These are phyloP conservation scores for Tipula lateralis DNA, from an alignment of 2,888 invertebrate species.

Conservation along the genomic window DNA sequence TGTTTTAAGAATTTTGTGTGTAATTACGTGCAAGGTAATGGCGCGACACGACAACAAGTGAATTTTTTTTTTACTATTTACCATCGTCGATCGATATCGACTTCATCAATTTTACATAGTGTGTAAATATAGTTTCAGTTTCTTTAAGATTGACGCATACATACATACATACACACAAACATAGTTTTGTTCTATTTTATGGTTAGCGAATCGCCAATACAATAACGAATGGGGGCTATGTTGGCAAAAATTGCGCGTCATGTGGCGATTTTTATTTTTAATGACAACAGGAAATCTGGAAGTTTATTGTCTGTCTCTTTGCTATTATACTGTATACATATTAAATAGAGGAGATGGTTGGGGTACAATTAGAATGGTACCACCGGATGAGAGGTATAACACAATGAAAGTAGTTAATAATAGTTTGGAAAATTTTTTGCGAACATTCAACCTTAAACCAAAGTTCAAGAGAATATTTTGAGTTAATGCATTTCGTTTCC, in stretches of 20 bases:
- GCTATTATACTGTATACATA: neutral
- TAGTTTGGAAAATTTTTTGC: too few relatives aligned
- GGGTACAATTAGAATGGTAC: slow-evolving; percentile 5
- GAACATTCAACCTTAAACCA: too few relatives aligned
- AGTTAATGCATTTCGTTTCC: too few relatives aligned
- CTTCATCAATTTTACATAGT: neutral
- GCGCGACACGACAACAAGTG: neutral
- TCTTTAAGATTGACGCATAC: neutral
- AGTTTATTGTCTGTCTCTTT: neutral
- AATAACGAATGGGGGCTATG: slow-evolving; percentile 3
- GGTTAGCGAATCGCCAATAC: neutral
- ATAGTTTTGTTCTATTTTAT: neutral
- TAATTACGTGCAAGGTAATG: neutral
- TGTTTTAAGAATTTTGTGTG: neutral
- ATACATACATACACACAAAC: neutral
- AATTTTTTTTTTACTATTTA: neutral
- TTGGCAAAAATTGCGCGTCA: neutral
- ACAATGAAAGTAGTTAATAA: too few relatives aligned
- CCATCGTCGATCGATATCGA: neutral
- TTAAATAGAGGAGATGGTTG: neutral
- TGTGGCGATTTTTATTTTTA: neutral
- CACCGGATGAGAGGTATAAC: neutral
- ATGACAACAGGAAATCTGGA: slow-evolving; percentile 24
- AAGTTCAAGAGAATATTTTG: too few relatives aligned
- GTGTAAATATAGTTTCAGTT: neutral